Conservation (phyloP, 2,888 invertebrate species). For the Noctua pronuba region DNA sequence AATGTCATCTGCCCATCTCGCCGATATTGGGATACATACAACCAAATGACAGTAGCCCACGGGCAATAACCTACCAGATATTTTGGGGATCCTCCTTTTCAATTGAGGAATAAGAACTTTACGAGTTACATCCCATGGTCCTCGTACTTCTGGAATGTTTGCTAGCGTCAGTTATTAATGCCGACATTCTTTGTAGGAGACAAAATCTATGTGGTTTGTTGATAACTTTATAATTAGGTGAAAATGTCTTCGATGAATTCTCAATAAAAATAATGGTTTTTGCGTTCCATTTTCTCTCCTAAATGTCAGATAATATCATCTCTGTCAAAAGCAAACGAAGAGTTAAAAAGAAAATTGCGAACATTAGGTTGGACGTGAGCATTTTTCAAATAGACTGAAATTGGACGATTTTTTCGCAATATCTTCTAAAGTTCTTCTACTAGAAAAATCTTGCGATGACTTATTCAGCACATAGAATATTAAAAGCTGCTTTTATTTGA, state of each 20-base stretch:
- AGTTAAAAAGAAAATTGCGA: constrained; percentile 50
- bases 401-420: constrained; percentile 25
- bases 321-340: constrained; percentile 37
- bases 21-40: too few relatives aligned
- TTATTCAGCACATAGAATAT: constrained; percentile 23
- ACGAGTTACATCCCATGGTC: too few relatives aligned
- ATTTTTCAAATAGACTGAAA: constrained; percentile 50
- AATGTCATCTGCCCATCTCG: too few relatives aligned
- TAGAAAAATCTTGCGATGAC: constrained; percentile 13
- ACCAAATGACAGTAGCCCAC: too few relatives aligned
- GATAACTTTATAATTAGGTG: background rate
- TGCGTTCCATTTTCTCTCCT: constrained; percentile 4
- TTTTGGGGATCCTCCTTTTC: too few relatives aligned
- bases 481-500: background rate
- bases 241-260: background rate
- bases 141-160: too few relatives aligned
- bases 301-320: constrained; percentile 34
- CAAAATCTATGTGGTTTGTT: background rate
- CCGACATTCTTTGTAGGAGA: too few relatives aligned
- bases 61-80: too few relatives aligned
- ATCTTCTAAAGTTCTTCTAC: constrained; percentile 25
- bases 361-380: constrained; percentile 46
- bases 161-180: too few relatives aligned
- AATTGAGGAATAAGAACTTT: too few relatives aligned
- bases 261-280: background rate